A percentile compares a stretch with the other conserved stretches of the same genome.
These are phyloP conservation scores for Tenthredo scrophulariae DNA, from an alignment of 2,888 invertebrate genomes.

Conservation along the genomic window DNA sequence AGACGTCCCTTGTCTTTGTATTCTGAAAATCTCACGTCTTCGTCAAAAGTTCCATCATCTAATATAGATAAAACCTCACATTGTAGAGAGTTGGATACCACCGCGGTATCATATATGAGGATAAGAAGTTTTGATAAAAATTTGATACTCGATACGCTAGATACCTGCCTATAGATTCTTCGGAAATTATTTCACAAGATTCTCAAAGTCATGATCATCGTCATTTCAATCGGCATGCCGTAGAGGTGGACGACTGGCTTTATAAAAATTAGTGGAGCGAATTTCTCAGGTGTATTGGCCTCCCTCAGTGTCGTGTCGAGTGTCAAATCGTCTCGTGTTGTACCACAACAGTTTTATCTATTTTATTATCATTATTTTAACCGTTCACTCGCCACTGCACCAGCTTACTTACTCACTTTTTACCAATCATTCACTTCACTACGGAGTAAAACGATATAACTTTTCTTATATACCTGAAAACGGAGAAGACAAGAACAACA, in stretches of 20 bases:
- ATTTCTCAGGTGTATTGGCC: conserved; percentile 53
- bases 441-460: not conserved
- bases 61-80: not conserved
- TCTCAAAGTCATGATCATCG: conserved; percentile 43
- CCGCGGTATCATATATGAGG: not conserved
- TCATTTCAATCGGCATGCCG: conserved; percentile 21
- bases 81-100: not conserved
- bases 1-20: not conserved
- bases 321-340: conserved; percentile 22
- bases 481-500: not conserved
- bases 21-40: conserved; percentile 10
- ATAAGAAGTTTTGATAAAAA: not conserved
- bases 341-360: conserved; percentile 32
- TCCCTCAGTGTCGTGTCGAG: conserved; percentile 25
- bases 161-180: not conserved
- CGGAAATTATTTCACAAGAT: conserved; percentile 25
- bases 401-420: conserved; percentile 18
- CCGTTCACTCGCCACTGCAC: conserved; percentile 15
- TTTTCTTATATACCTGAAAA: not conserved
- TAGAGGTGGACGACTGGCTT: conserved; percentile 7
- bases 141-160: not conserved
- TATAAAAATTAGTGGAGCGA: conserved; percentile 53
- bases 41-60: not conserved
- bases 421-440: conserved; percentile 18
- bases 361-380: conserved; percentile 43